Conservation (phyloP, 2,888 invertebrate genomes). For the Lasioglossum lativentre region DNA sequence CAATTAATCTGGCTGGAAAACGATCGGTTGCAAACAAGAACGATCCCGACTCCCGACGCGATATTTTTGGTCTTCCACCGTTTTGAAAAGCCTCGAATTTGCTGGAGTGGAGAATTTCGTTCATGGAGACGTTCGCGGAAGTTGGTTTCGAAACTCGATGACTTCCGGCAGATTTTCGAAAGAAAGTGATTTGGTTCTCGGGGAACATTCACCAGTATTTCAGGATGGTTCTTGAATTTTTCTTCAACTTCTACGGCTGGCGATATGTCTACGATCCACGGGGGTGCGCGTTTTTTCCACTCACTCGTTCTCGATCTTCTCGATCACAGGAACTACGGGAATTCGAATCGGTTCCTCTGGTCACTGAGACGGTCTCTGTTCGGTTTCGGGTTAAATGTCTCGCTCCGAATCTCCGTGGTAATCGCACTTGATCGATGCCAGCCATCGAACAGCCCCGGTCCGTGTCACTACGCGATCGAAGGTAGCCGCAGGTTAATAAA, state of each 20-base stretch:
- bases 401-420: constrained; percentile 15
- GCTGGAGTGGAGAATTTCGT: neutral
- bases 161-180: neutral
- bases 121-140: neutral
- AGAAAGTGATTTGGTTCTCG: neutral
- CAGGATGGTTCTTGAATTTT: neutral
- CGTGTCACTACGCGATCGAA: constrained; percentile 61
- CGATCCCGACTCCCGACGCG: neutral
- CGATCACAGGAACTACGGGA: constrained; percentile 19
- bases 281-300: constrained; percentile 1
- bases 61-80: neutral
- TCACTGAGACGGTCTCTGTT: constrained; percentile 3
- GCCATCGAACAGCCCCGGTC: constrained; percentile 12
- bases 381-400: neutral
- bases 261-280: constrained; percentile 7
- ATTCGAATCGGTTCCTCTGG: neutral
- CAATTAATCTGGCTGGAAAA: neutral
- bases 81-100: neutral
- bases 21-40: neutral
- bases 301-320: constrained; percentile 24
- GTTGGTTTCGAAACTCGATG: neutral
- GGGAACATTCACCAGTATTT: neutral
- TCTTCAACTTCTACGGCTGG: neutral
- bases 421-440: constrained; percentile 50
- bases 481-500: constrained; percentile 48